phyloP scores from a whole-genome alignment of 2,888 invertebrate genomes.

The Dione juno region DNA sequence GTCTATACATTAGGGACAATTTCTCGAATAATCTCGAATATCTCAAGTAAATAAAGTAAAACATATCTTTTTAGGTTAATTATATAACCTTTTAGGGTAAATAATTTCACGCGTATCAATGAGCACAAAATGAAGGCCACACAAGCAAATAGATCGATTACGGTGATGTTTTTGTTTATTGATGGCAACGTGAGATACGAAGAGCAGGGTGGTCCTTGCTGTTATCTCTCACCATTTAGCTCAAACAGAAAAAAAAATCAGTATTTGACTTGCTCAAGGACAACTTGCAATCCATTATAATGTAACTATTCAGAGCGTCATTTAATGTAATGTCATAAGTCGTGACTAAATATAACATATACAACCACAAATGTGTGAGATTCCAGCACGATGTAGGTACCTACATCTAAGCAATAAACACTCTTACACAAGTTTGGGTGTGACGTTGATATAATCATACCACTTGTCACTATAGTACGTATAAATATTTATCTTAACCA shows the following conservation, averaged over 20 bases:
- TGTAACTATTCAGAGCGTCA: background rate
- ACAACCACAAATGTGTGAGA: slow-evolving; percentile 57
- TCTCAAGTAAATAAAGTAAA: background rate
- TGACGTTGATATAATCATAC: slow-evolving; percentile 57
- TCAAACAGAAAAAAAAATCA: background rate
- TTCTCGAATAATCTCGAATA: too few species aligned
- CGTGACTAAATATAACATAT: slow-evolving; percentile 53
- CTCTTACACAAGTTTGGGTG: slow-evolving; percentile 57
- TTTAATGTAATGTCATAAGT: slow-evolving; percentile 31
- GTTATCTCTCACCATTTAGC: slow-evolving; percentile 36
- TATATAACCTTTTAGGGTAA: slow-evolving; percentile 34
- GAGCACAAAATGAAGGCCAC: slow-evolving; percentile 75
- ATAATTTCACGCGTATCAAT: slow-evolving; percentile 58
- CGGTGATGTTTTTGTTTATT: slow-evolving; percentile 69
- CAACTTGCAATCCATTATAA: slow-evolving; percentile 4
- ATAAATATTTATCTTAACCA: background rate
- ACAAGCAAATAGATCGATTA: slow-evolving; percentile 73
- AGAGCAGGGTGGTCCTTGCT: slow-evolving; percentile 68
- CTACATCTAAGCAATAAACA: slow-evolving; percentile 60
- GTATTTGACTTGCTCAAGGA: background rate
- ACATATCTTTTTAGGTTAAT: slow-evolving; percentile 16
- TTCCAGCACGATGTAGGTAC: slow-evolving; percentile 58
- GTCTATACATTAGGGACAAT: too few species aligned
- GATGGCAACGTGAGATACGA: slow-evolving; percentile 68
- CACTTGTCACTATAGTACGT: slow-evolving; percentile 15